These are phyloP conservation scores for Caenorhabditis becei DNA, from an alignment of 2,888 invertebrate genomes.

Conservation along the genomic window DNA sequence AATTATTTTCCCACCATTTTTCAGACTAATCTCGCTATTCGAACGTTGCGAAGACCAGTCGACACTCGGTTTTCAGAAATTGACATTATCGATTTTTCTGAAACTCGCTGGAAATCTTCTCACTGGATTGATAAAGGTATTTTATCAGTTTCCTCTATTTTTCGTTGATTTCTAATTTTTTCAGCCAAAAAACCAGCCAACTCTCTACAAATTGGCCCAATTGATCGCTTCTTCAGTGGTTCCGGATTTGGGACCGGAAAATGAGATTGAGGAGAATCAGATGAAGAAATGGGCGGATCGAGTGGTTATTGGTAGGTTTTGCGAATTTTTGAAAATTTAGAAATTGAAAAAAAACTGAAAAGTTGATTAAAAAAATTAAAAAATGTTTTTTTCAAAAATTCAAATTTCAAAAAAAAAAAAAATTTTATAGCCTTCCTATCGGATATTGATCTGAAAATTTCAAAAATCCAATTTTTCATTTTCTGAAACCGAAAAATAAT, in stretches of 20 bases:
- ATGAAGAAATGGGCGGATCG: slow-evolving; percentile 57
- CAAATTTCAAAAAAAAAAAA: no score
- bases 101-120: slow-evolving; percentile 52
- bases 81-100: slow-evolving; percentile 40
- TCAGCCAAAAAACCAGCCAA: slow-evolving; percentile 41
- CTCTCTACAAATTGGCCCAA: slow-evolving; percentile 45
- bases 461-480: background rate
- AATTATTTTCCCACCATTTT: slow-evolving; percentile 15
- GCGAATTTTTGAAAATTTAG: no score
- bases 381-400: no score
- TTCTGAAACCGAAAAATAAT: background rate
- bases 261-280: slow-evolving; percentile 13
- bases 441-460: no score
- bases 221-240: slow-evolving; percentile 37
- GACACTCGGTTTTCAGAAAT: slow-evolving; percentile 28
- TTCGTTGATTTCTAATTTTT: background rate
- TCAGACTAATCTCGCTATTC: slow-evolving; percentile 43
- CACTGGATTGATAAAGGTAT: slow-evolving; percentile 30
- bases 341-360: background rate
- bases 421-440: no score
- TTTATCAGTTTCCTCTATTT: background rate
- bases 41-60: slow-evolving; percentile 40
- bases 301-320: slow-evolving; percentile 36
- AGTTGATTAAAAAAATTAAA: no score
- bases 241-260: slow-evolving; percentile 3